phyloP scores from a whole-genome alignment of 1,140 invertebrate species.

The Drosophila suzukii region DNA sequence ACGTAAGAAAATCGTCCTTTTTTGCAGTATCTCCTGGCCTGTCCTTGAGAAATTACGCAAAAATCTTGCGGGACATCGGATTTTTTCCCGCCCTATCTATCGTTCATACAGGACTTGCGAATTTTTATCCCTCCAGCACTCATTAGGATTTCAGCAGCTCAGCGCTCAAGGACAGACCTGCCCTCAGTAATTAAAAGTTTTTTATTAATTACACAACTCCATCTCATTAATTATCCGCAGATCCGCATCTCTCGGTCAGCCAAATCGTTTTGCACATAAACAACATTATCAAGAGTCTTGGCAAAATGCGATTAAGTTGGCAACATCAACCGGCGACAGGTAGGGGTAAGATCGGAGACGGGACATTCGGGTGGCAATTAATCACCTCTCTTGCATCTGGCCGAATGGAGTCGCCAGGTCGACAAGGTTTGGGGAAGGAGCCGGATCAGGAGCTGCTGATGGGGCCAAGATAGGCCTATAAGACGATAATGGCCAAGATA shows the following conservation, averaged over 20 bases:
- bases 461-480: constrained; percentile 32
- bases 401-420: constrained; percentile 30
- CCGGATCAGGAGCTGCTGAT: constrained; percentile 44
- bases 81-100: constrained; percentile 49
- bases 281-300: constrained; percentile 78
- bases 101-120: constrained; percentile 25
- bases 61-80: constrained; percentile 42
- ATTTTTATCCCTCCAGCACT: constrained; percentile 46
- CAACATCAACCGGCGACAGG: constrained; percentile 76
- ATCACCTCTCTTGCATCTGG: constrained; percentile 52
- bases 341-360: constrained; percentile 8
- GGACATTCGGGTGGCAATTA: constrained; percentile 55
- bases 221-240: constrained; percentile 69
- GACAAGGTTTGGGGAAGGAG: constrained; percentile 7
- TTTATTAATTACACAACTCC: constrained; percentile 67
- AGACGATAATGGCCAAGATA: constrained; percentile 48
- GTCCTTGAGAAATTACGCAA: constrained; percentile 77
- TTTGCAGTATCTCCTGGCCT: constrained; percentile 24
- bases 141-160: constrained; percentile 58
- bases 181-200: constrained; percentile 73
- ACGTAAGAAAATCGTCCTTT: constrained; percentile 75
- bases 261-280: constrained; percentile 77
- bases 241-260: constrained; percentile 13
- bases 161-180: constrained; percentile 54
- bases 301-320: constrained; percentile 80